Percentiles rank a stretch among this genome's conserved stretches.
phyloP scores from a whole-genome alignment of 1,140 invertebrate species.

The Ooceraea biroi region DNA sequence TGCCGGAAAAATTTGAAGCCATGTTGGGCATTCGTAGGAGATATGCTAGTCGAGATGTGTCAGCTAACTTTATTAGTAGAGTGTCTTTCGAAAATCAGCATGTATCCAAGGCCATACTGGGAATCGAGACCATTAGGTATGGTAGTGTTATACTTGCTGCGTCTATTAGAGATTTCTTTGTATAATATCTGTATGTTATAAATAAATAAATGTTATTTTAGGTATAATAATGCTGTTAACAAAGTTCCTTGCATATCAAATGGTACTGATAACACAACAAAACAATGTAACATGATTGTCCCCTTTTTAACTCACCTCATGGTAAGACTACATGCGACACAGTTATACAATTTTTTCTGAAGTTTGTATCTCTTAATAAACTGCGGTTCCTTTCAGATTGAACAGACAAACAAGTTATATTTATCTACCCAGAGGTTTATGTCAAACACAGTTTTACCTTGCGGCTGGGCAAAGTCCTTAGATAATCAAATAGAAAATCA shows the following conservation, averaged over 20 bases:
- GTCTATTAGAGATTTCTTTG: not conserved
- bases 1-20: constrained; percentile 79
- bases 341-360: not conserved
- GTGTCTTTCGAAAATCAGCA: constrained; percentile 60
- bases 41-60: constrained; percentile 50
- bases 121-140: constrained; percentile 68
- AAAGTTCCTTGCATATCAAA: constrained; percentile 41
- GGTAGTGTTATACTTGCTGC: not conserved
- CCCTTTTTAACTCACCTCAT: constrained; percentile 23
- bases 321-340: constrained; percentile 14
- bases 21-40: constrained; percentile 67
- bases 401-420: constrained; percentile 40
- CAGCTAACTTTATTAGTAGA: constrained; percentile 60
- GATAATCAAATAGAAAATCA: constrained; percentile 47
- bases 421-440: constrained; percentile 60
- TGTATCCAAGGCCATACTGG: constrained; percentile 56
- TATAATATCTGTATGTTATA: not conserved
- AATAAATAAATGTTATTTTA: constrained; percentile 9
- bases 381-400: constrained; percentile 7
- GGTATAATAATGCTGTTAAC: constrained; percentile 37
- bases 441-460: constrained; percentile 29
- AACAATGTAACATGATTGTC: not conserved
- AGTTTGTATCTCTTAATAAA: not conserved
- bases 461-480: constrained; percentile 8
- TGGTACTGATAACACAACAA: constrained; percentile 15